Base-by-base conservation (phyloP, 2,113 vertebrate genomes). In the Sitta europaea region DNA sequence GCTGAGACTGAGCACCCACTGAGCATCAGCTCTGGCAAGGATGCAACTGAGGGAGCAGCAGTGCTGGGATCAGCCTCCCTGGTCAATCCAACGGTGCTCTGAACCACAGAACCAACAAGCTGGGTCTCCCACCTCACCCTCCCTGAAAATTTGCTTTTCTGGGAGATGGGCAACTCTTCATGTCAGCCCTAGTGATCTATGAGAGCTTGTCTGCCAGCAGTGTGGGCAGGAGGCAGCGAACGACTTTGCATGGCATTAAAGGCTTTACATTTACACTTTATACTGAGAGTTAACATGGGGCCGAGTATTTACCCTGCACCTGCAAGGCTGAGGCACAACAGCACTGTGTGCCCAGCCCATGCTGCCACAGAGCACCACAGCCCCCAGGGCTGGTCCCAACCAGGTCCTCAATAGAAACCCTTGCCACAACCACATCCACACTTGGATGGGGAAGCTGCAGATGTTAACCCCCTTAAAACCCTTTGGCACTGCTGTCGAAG, bases 1-100 rank as follows among this genome's bases (percentile, higher is more conserved):
- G 63, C 38, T 2, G n/a, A 4, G 9, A 76, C 45, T 17, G 19
- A 54, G 33, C 16, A 45, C 31, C 43, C 74, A 25, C 31, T 0
- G 12, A 71, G 54, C 45, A 43, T 5, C n/a, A 11, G 50, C 50
- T n/a, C 50, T 0, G 5, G 36, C 0, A 1, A 38, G 40, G 66
- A 24, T 6, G 29, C 6, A 53, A 10, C n/a, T 24, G 14, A 61
- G 22, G 14, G 40, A 45, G 14, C 0, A 1, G 40, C 8, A 8
- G 28, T 0, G 11, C 58, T 6, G 23, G 28, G 57, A 36, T 31
- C 17, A 16, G 62, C 35, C 19, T 45, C 28, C 28, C 53, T 2
- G 2, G 2, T 23, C 40, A 17, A 31, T 55, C 1, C 33, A 25
- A 3, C 0, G 35, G 43, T 7, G 4, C 18, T 11, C 42, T 29